Evolutionary conservation across 2,888 invertebrate species (phyloP), one percentile per base, ranked within the genome.

Genomic region (Biston betularia): DNA sequence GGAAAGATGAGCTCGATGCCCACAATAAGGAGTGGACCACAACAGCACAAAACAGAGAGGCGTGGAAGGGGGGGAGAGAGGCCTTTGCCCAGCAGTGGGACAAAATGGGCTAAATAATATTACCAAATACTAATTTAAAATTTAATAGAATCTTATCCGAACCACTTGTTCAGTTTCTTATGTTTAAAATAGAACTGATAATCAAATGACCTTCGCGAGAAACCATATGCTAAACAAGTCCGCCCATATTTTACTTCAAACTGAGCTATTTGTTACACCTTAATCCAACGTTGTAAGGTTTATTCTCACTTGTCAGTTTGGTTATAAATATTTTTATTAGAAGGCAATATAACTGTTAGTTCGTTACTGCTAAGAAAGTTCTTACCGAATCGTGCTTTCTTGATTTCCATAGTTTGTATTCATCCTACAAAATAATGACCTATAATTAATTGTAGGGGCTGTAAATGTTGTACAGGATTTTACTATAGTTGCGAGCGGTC

Each of bases 121-220:
- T 38, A 8, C 8, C 38, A 9, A 24, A 24, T 24, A 24, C 24
- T 38, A 38, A 8, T 38, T 38, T 38, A 6, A 0, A 6, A 38
- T 38, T 8, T 8, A 38, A 38, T 38, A 38, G 6, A 38, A 38
- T 38, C 38, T 9, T 4, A 38, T 4, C 9, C 10, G 8, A 15
- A 35, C 48, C 48, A 33, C 6, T 24, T 24, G 24, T 24, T n/a
- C 34, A 33, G 15, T 12, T 10, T 38, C 35, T 52, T 11, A 12
- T 35, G 38, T 44, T 65, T 55, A 44, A 49, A 53, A 66, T 61
- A 66, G 46, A 46, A 12, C n/a, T 62, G 57, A 58, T 66, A 62
- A 58, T 53, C 34, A 59, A 50, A 49, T 11, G 44, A 59, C 67
- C 67, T 67, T 63, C 54, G 50, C 42, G 44, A 40, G 8, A 9